Evolutionary conservation across 1,140 invertebrate genomes (phyloP).

Genomic region (Plectus sambesii): DNA sequence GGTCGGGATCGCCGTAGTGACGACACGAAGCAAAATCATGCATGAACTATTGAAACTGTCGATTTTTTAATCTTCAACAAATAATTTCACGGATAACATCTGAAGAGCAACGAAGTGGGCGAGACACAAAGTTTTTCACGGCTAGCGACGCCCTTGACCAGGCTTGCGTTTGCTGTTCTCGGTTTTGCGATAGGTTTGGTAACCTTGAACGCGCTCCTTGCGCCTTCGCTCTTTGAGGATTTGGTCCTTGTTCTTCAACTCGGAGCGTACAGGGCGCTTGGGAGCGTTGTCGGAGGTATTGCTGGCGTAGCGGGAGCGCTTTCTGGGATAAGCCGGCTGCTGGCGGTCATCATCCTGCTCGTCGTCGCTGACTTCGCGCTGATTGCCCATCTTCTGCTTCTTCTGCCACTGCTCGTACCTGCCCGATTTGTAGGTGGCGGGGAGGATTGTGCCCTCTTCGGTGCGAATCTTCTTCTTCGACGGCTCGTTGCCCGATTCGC

Average conservation of each 20-base stretch:
- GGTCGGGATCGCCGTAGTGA: too few species aligned
- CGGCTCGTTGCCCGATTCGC: slow-evolving; percentile 54
- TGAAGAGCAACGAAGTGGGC: too few species aligned
- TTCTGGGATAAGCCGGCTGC: slow-evolving; percentile 13
- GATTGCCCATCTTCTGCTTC: slow-evolving; percentile 59
- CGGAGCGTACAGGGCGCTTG: slow-evolving; percentile 44
- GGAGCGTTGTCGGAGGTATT: slow-evolving; percentile 32
- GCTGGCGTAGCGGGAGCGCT: too few species aligned
- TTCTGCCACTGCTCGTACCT: slow-evolving; percentile 70
- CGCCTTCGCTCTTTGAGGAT: slow-evolving; percentile 58
- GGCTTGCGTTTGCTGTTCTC: slow-evolving; percentile 29
- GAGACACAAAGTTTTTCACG: too few species aligned
- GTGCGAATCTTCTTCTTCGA: slow-evolving; percentile 73
- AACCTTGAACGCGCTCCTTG: slow-evolving; percentile 51
- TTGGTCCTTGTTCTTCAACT: slow-evolving; percentile 59
- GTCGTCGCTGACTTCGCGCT: slow-evolving; percentile 54
- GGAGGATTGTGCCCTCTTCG: slow-evolving; percentile 83
- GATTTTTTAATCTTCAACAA: slow-evolving; percentile 31
- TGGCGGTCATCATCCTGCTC: slow-evolving; percentile 49
- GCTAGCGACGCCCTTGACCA: neutral
- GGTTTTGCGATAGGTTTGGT: slow-evolving; percentile 46
- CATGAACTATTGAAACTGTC: too few species aligned
- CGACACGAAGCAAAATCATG: too few species aligned
- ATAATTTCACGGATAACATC: too few species aligned
- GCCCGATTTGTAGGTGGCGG: slow-evolving; percentile 80